Base-by-base conservation (phyloP, 2,113 vertebrate genomes). In the Cyrtonyx montezumae region DNA sequence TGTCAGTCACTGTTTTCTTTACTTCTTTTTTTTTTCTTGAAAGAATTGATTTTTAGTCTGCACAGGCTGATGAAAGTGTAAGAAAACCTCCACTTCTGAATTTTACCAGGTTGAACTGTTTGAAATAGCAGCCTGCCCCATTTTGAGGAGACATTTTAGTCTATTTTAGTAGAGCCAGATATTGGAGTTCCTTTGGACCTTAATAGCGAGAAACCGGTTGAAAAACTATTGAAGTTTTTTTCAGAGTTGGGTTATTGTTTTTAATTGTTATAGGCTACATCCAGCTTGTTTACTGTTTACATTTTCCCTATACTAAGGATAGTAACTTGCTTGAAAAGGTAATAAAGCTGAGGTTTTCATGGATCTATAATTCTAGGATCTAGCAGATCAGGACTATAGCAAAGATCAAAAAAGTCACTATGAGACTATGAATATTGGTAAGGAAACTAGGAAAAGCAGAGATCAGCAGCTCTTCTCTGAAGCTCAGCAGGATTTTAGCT, bases 291-390 rank as follows among this genome's bases (percentile, higher is more conserved):
- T 26, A 13, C 42, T 40, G 40, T 40, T 40, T 40, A 13, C 13
- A 3, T 9, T 61, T 93, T 82, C 46, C 18, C 20, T 75, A 3
- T 23, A 66, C 18, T 49, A 91, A 89, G 37, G 59, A 51, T 12
- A 80, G 22, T 48, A 69, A 83, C 19, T 40, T 55, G 30, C 28
- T 13, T 37, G 3, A 61, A 90, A 83, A 91, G 13, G 59, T 74
- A 83, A 61, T 34, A 91, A 91, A 94, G 71, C 61, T 80, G 79
- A 77, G 49, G 75, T 53, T 87, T 90, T 65, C 82, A 79, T 36
- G 61, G 8, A 68, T 55, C 9, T 56, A 1, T 75, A 40, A 43
- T 94, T 81, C 36, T 4, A 61, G 70, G 55, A 87, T 26, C 21
- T 79, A 51, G 43, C 6, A 46, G 18, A 55, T 84, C 34, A 13